Evolutionary conservation across 2,113 vertebrate species (phyloP).

Genomic region (Rhinolophus sinicus): DNA sequence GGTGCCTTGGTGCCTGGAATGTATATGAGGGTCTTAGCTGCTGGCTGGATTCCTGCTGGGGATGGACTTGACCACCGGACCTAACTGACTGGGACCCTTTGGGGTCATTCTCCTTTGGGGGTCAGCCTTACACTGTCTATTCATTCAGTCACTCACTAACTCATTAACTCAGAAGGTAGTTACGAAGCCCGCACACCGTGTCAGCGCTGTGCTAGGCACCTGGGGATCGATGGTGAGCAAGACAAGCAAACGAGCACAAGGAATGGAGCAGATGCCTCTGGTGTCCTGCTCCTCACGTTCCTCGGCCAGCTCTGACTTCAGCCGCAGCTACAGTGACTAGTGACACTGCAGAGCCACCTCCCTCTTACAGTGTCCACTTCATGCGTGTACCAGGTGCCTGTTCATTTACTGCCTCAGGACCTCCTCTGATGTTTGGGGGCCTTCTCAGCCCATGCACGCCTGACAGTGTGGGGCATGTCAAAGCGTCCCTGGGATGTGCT

Average conservation of each 20-base stretch:
- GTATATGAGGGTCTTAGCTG: neutral
- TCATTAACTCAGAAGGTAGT: neutral
- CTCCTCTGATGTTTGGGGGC: neutral
- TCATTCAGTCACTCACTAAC: neutral
- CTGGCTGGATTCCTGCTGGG: neutral
- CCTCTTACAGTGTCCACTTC: accelerated
- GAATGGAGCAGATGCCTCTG: neutral
- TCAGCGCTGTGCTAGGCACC: neutral
- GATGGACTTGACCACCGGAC: neutral
- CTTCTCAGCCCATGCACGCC: neutral
- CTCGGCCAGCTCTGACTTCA: neutral
- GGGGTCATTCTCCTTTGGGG: neutral
- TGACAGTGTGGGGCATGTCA: neutral
- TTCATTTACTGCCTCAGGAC: neutral
- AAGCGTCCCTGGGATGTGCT: neutral
- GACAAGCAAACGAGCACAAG: neutral
- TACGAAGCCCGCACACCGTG: no score
- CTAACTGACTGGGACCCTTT: neutral
- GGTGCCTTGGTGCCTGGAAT: neutral
- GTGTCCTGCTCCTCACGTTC: accelerated
- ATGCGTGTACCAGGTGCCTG: accelerated
- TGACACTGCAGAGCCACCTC: neutral
- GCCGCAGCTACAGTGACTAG: accelerated
- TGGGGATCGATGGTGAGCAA: neutral
- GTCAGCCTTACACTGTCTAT: neutral